Evolutionary conservation across 2,113 vertebrate species (phyloP), one percentile per base, ranked within the genome.

Genomic region (Rhagologus leucostigma): DNA sequence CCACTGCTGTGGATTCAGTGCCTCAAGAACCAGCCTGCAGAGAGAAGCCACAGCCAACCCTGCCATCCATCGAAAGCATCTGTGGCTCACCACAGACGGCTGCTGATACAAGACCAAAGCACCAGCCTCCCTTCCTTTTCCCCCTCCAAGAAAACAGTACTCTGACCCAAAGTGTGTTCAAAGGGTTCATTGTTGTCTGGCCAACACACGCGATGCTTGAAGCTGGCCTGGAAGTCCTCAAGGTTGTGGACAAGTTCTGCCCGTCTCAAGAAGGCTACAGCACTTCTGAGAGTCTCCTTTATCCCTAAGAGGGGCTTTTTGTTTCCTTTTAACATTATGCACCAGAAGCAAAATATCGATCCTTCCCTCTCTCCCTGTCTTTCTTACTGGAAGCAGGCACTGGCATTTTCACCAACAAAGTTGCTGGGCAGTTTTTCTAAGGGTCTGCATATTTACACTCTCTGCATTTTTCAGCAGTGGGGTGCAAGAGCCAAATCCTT

Each of bases 181-280:
- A 91, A 83, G 63, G 59, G 15, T 62, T 83, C 82, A 80, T 41
- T 95, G 95, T 87, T 89, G 87, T 94, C 93, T 95, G 89, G 76
- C 49, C 32, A 3, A 67, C 57, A 62, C 29, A 53, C 0, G 0
- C 0, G 0, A 73, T 15, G 33, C 39, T 70, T 74, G 42, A 91
- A 88, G 63, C 29, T 75, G 74, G 74, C 57, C 91, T 95, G 78
- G 67, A 91, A 94, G 52, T 76, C 77, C 60, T 87, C 93, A 90
- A 80, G 44, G n/a, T 10, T 93, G 70, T 52, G 50, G 80, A 63
- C 68, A 81, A 90, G 65, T 81, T 74, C 55, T 74, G 60, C 86
- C 70, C 1, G 13, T 62, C 84, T 85, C 76, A 79, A 53, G 37
- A 30, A 88, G 26, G 29, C n/a, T 87, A 73, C 15, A 41, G 67